phyloP scores from a whole-genome alignment of 2,888 invertebrate genomes.

The Achlya flavicornis region DNA sequence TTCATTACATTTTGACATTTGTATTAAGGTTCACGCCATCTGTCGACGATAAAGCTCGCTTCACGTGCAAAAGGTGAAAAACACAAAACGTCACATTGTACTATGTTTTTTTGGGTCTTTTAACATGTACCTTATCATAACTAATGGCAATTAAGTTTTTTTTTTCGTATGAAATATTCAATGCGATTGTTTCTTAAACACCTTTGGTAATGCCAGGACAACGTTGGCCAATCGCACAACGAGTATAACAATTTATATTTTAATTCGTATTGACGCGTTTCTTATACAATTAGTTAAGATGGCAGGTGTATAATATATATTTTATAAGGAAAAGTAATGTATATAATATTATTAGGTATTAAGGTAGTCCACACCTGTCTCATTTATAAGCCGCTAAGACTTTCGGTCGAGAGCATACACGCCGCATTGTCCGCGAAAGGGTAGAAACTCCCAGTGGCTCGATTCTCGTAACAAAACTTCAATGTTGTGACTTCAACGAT shows the following conservation, averaged over 20 bases:
- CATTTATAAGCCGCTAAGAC: not conserved
- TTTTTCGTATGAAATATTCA: not conserved
- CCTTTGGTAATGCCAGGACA: not conserved
- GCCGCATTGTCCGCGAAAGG: no score
- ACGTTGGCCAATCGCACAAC: not conserved
- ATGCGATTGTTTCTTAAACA: not conserved
- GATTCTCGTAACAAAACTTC: no score
- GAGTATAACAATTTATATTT: not conserved
- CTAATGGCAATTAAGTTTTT: not conserved
- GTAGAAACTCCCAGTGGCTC: no score
- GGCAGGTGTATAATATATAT: not conserved
- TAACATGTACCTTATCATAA: not conserved
- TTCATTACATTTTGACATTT: constrained; percentile 2
- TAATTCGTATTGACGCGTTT: not conserved
- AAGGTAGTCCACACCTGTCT: not conserved
- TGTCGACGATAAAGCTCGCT: not conserved
- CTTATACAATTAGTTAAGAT: not conserved
- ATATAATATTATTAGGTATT: not conserved
- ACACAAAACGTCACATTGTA: not conserved
- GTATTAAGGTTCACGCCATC: not conserved
- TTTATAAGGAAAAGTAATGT: not conserved
- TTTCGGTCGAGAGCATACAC: no score
- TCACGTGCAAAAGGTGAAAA: not conserved
- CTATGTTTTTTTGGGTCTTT: not conserved
- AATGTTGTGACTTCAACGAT: no score